Evolutionary conservation across 1,140 invertebrate species (phyloP).

Genomic region (Trissolcus basalis): DNA sequence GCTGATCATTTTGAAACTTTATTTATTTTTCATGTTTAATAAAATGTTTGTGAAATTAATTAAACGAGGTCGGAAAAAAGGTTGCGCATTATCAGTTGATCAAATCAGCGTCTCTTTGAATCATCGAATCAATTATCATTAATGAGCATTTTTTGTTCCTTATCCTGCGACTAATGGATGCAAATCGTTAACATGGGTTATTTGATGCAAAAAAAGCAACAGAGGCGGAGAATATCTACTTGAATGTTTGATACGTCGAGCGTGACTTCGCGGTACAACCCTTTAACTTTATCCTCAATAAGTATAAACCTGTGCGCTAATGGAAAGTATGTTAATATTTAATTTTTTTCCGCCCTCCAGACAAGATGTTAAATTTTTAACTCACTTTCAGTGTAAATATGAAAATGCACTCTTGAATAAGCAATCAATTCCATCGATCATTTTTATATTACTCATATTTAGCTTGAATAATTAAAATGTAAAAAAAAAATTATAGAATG

Average conservation of each 20-base stretch:
- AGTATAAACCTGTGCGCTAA: conserved; percentile 72
- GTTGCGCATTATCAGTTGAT: too few relatives aligned
- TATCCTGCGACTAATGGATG: conserved; percentile 23
- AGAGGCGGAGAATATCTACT: conserved; percentile 24
- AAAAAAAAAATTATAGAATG: background rate
- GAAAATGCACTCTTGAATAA: too few relatives aligned
- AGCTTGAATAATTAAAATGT: background rate
- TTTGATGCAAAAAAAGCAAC: conserved; percentile 37
- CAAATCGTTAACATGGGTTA: conserved; percentile 26
- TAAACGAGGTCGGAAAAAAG: too few relatives aligned
- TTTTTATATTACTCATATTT: conserved; percentile 3
- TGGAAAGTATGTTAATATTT: conserved; percentile 74
- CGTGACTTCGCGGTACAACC: conserved; percentile 66
- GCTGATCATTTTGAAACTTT: too few relatives aligned
- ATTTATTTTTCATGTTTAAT: too few relatives aligned
- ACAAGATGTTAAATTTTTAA: conserved; percentile 47
- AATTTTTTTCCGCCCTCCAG: conserved; percentile 62
- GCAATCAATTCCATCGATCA: too few relatives aligned
- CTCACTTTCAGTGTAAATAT: background rate
- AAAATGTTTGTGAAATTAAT: too few relatives aligned
- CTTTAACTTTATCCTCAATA: conserved; percentile 72
- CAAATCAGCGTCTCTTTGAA: background rate
- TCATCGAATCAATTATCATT: background rate
- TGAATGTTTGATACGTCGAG: conserved; percentile 59
- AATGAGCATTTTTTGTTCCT: conserved; percentile 18